phyloP scores from a whole-genome alignment of 2,113 vertebrate genomes.

The Seriola dumerili region DNA sequence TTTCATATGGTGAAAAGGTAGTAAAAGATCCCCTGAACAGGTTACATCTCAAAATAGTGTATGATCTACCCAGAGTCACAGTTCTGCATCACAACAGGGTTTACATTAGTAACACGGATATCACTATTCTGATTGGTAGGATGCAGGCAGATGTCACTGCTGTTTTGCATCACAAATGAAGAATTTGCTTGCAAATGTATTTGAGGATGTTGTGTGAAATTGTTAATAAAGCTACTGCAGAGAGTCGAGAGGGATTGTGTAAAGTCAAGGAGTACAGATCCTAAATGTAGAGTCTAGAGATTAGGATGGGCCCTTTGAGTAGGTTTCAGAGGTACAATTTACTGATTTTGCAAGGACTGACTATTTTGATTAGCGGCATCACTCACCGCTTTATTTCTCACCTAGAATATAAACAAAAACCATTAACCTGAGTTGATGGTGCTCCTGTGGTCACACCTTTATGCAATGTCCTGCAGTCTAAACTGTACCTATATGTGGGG shows the following conservation, averaged over 20 bases:
- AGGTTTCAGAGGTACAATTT: constrained; percentile 14
- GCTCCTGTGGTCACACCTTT: constrained; percentile 2
- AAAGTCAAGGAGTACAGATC: neutral
- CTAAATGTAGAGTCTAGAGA: constrained; percentile 3
- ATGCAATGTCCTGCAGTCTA: constrained; percentile 15
- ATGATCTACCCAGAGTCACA: constrained; percentile 42
- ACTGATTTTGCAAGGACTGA: constrained; percentile 37
- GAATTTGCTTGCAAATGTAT: constrained; percentile 26
- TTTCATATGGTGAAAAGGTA: constrained; percentile 3
- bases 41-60: constrained; percentile 58
- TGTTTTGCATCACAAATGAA: constrained; percentile 44
- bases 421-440: constrained; percentile 20
- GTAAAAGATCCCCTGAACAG: constrained; percentile 26
- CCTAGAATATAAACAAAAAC: constrained; percentile 20
- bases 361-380: constrained; percentile 35
- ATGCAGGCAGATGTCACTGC: constrained; percentile 41
- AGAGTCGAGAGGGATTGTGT: neutral
- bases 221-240: neutral
- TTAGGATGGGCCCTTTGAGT: neutral
- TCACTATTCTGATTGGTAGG: constrained; percentile 59
- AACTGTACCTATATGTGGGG: constrained; percentile 14
- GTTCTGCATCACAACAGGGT: constrained; percentile 71
- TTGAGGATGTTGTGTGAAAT: constrained; percentile 11
- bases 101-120: constrained; percentile 58
- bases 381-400: constrained; percentile 23